Evolutionary conservation across 2,113 vertebrate genomes (phyloP), one percentile per base, ranked within the genome.

Genomic region (Poicephalus meyeri): DNA sequence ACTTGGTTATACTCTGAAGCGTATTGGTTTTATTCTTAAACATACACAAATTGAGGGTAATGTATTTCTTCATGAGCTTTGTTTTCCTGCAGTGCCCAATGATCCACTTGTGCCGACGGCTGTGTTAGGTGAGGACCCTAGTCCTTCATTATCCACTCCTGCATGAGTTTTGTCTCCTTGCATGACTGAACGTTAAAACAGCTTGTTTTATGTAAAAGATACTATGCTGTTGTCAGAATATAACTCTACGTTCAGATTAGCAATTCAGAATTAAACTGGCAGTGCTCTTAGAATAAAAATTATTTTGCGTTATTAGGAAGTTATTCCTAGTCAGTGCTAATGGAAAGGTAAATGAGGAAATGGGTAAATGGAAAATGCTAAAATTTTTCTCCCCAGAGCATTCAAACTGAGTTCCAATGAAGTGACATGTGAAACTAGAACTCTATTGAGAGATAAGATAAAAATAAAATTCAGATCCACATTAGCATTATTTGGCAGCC

Each of bases 31-130:
- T 50, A 81, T 91, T 60, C 80, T 91, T 93, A 84, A 95, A 95
- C 86, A 83, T 91, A 90, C 69, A 76, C 49, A 95, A 83, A 91
- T 94, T 93, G 91, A 97, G 96, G 97, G 80, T 96, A 95, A 89
- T 93, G 60, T 84, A 61, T 98, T 97, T 98, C 97, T 98, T 99
- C 98, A 98, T 97, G 97, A 92, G 98, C 97, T 99, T 98, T 99
- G 97, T 99, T 98, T 98, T 98, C 97, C 98, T 95, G 25, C 99
- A 99, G 99, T 99, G 98, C 99, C 99, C 98, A 99, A 99, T 98
- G 99, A 99, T 94, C 99, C 99, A 79, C 99, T 99, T 98, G 99
- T 99, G 97, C 99, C 99, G 92, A 99, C 99, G 58, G 99, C 99
- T 96, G 99, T 99, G 98, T 98, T 99, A 99, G 99, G 99, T 99